Evolutionary conservation across 2,888 invertebrate species (phyloP).

Genomic region (Drosophila kuntzei): DNA sequence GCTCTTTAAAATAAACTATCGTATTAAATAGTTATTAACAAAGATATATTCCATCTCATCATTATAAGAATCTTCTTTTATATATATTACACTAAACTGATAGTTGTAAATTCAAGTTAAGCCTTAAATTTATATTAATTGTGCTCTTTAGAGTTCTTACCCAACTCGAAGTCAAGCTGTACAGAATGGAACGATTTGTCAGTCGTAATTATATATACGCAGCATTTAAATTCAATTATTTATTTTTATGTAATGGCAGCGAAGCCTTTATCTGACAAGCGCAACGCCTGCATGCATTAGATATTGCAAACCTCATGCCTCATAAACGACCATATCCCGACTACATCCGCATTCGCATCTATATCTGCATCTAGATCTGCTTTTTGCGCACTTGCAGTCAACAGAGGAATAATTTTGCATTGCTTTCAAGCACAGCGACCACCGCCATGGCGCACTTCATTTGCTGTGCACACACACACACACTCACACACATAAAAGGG

Average conservation of each 20-base stretch:
- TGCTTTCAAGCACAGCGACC: conserved; percentile 42
- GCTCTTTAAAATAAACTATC: too few relatives aligned
- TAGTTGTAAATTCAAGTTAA: neutral
- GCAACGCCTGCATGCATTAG: conserved; percentile 41
- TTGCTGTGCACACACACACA: conserved; percentile 42
- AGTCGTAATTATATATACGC: conserved; percentile 9
- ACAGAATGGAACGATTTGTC: neutral
- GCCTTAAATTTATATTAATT: conserved; percentile 5
- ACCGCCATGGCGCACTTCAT: conserved; percentile 54
- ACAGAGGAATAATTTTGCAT: conserved; percentile 58
- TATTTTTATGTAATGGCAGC: conserved; percentile 27
- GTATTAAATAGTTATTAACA: too few relatives aligned
- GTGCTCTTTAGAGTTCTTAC: neutral
- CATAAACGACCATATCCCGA: conserved; percentile 33
- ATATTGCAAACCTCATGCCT: conserved; percentile 23
- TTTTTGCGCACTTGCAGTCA: conserved; percentile 41
- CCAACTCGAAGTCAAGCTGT: neutral
- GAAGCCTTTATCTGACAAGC: conserved; percentile 36
- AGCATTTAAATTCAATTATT: conserved; percentile 23
- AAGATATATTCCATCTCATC: too few relatives aligned
- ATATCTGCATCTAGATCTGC: conserved; percentile 37
- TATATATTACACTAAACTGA: neutral
- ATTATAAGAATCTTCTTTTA: too few relatives aligned
- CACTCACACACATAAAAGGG: conserved; percentile 12
- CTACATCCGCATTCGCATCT: conserved; percentile 3